Percentiles rank a stretch among this genome's conserved stretches.
These are phyloP conservation scores for Dorcus parallelipipedus DNA, from an alignment of 2,888 invertebrate genomes.

Conservation along the genomic window DNA sequence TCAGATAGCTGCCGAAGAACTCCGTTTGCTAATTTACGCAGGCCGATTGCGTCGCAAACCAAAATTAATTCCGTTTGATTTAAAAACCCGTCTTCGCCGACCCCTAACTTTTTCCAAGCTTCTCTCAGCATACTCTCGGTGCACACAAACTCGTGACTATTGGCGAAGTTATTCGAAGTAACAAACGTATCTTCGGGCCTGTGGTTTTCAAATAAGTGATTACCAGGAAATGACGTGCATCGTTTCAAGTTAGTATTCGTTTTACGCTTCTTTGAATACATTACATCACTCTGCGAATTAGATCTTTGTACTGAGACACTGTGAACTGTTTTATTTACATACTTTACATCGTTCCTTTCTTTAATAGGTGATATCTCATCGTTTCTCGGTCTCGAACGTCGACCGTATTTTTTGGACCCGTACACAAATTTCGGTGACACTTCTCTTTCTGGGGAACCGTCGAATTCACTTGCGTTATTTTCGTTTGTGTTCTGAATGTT, in stretches of 20 bases:
- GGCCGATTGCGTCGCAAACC: slow-evolving; percentile 65
- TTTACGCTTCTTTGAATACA: slow-evolving; percentile 50
- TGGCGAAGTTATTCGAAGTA: slow-evolving; percentile 43
- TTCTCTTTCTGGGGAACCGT: slow-evolving; percentile 63
- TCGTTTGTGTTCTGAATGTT: slow-evolving; percentile 44
- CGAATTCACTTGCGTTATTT: slow-evolving; percentile 44
- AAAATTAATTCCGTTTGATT: slow-evolving; percentile 61
- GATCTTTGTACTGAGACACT: slow-evolving; percentile 53
- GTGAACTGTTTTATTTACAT: slow-evolving; percentile 31
- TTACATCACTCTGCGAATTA: slow-evolving; percentile 56
- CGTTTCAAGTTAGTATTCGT: slow-evolving; percentile 53
- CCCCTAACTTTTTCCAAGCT: slow-evolving; percentile 62
- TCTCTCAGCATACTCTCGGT: slow-evolving; percentile 60
- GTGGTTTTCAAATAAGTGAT: slow-evolving; percentile 32
- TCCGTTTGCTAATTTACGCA: slow-evolving; percentile 62
- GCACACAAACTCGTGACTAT: slow-evolving; percentile 41
- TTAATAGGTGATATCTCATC: slow-evolving; percentile 43
- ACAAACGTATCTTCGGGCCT: slow-evolving; percentile 31
- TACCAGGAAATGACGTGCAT: slow-evolving; percentile 56
- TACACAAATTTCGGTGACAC: slow-evolving; percentile 70
- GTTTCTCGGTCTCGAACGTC: slow-evolving; percentile 63
- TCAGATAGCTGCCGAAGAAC: slow-evolving; percentile 63
- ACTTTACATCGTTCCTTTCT: slow-evolving; percentile 44
- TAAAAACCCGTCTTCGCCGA: slow-evolving; percentile 60
- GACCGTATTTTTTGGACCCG: slow-evolving; percentile 73